Base-by-base conservation (phyloP, 64 coral and sea anemone species). In the Cladopsammia gracilis region DNA sequence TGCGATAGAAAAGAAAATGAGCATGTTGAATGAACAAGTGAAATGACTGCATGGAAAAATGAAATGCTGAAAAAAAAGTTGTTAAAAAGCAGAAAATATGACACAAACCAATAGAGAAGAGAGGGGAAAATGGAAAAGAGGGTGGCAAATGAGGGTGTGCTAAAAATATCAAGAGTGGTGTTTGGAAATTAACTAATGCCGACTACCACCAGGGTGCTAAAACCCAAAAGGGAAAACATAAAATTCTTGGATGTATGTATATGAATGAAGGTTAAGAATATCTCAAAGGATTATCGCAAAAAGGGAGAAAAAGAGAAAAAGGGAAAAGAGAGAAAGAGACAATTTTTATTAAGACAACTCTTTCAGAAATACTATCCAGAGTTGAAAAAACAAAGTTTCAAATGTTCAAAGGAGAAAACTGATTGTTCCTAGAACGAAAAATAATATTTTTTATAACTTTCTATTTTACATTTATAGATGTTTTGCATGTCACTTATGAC, bases 381-480 rank as follows among this genome's bases (percentile, higher is more conserved):
- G 15, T 76, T 54, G 0, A 66, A 18, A 5, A 4, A 18, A 3
- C 3, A 49, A 11, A 5, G 7, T 20, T 6, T 48, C 43, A 0
- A 64, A 46, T 48, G 19, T 8, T 44, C 18, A 79, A 10, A 18
- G 56, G 15, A 80, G 18, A 82, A 82, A 64, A 62, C 19, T 84
- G 80, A 84, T 84, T 84, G 80, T 68, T 84, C 80, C 61, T 8
- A 22, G 4, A 51, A 49, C 43, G 26, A 11, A 64, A 20, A 64
- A 64, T 19, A 19, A 64, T 19, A 64, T 64, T 13, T 19, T 64
- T 19, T 64, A 1, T 77, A 77, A 18, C 34, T 46, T 3, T 49
- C 19, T 77, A 67, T 84, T 83, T 14, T 22, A 83, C 26, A 83
- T n/a, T 43, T 58, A 34, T 34, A 44, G 16, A 67, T 67, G 62